Conservation (phyloP, 2,797 vertebrate genomes). For the Typhlichthys eigenmanni region DNA sequence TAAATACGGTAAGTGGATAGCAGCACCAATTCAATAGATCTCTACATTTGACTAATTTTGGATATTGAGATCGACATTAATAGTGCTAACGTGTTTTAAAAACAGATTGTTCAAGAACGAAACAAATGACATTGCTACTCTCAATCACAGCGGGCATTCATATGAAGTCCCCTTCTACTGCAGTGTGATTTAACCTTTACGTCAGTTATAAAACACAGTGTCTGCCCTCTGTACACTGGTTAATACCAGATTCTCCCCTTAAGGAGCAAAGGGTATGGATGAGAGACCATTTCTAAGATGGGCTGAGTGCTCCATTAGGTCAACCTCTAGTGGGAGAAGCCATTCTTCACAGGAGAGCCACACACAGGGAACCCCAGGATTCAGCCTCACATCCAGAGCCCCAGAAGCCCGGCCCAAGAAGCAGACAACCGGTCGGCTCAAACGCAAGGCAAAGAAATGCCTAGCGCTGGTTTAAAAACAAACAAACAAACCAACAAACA, state of each 20-base stretch:
- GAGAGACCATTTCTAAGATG: conserved; percentile 1
- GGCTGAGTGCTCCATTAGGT: background rate
- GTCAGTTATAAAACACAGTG: too few relatives aligned
- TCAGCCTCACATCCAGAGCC: conserved; percentile 18
- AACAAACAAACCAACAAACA: too few relatives aligned
- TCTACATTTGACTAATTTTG: background rate
- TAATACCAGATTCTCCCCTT: background rate
- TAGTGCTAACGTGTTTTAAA: too few relatives aligned
- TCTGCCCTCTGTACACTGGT: too few relatives aligned
- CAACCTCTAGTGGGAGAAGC: background rate
- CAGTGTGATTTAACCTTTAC: too few relatives aligned
- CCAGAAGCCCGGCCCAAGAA: conserved; percentile 14
- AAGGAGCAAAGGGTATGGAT: background rate
- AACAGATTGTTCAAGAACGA: too few relatives aligned
- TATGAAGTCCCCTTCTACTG: too few relatives aligned
- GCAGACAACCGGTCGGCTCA: conserved; percentile 30
- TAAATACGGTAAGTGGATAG: background rate
- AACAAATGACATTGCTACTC: too few relatives aligned
- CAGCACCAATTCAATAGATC: background rate
- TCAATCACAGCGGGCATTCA: too few relatives aligned
- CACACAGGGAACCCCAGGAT: background rate
- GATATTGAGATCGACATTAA: background rate
- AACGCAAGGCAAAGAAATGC: background rate
- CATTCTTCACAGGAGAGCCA: background rate
- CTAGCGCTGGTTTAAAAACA: conserved; percentile 3